Base-by-base conservation (phyloP, 2,113 vertebrate genomes). In the Salvelinus sp. region DNA sequence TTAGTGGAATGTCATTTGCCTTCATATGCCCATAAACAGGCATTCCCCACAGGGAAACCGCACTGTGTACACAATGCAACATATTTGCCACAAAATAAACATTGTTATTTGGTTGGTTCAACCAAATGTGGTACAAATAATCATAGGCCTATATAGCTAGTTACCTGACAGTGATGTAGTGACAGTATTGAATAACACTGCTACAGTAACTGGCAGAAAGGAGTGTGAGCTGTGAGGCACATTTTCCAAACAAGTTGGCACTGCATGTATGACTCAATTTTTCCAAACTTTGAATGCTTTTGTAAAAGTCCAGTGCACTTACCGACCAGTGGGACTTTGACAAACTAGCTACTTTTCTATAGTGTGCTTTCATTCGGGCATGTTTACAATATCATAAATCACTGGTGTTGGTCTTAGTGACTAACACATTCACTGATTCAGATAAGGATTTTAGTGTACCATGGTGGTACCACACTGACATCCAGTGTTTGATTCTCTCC, bases 161-260 rank as follows among this genome's bases (percentile, higher is more conserved):
- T 54, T 4, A 44, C 38, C 38, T 18, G 5, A 54, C 50, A 54
- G 50, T 54, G 50, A 54, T 14, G 64, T 66, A 12, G 13, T 3
- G 3, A 10, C 44, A 77, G 27, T 4, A 18, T 47, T 44, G 54
- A 83, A 81, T 7, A 58, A 71, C 80, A 72, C 20, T 22, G 0
- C 73, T 72, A 33, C 33, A 1, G 33, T 33, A 18, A 18, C 60
- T 22, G 75, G 76, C 70, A 81, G 50, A 18, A 18, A 54, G 0
- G 47, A 68, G 20, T 48, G n/a, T 5, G 23, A 75, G 78, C 50
- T 54, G 13, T 87, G 86, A 89, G 70, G 71, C 82, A 85, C 64
- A 80, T 70, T 90, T 88, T 85, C 66, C 82, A 54, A 69, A 47
- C 72, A 82, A 84, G 62, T 74, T 81, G 79, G 74, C 64, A 60